Conservation (phyloP, 1,140 invertebrate genomes). For the Acromyrmex echinatior region DNA sequence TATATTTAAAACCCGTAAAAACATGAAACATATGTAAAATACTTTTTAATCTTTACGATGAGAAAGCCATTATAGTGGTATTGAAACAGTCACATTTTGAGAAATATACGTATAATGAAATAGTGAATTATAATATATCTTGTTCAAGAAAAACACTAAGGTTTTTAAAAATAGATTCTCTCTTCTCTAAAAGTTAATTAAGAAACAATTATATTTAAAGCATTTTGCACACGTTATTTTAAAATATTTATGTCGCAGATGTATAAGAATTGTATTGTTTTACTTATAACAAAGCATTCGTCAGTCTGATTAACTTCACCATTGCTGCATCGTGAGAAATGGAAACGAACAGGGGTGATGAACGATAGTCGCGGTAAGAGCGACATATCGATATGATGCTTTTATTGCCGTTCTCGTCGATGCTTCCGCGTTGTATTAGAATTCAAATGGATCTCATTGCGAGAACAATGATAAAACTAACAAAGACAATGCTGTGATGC, state of each 20-base stretch:
- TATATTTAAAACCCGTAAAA: not conserved
- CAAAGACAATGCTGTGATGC: conserved; percentile 77
- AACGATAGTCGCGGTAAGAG: not conserved
- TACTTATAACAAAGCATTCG: not conserved
- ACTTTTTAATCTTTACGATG: too few relatives aligned
- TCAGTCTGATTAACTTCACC: conserved; percentile 1
- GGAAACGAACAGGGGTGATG: not conserved
- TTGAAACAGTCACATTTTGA: too few relatives aligned
- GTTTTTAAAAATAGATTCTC: too few relatives aligned
- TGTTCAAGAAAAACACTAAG: too few relatives aligned
- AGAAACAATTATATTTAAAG: not conserved
- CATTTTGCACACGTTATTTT: not conserved
- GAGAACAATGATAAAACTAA: conserved; percentile 84
- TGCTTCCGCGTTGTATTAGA: conserved; percentile 79
- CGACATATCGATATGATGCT: conserved; percentile 52
- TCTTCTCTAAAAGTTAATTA: not conserved
- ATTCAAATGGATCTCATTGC: conserved; percentile 83
- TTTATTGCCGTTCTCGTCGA: conserved; percentile 61
- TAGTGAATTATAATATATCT: too few relatives aligned
- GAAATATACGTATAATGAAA: too few relatives aligned
- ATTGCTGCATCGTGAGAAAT: not conserved
- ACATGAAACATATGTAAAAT: not conserved
- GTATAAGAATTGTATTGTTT: not conserved
- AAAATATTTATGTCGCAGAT: not conserved
- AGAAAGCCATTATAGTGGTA: not conserved